These are phyloP conservation scores for Osmerus mordax DNA, from an alignment of 2,113 vertebrate genomes.

Conservation along the genomic window DNA sequence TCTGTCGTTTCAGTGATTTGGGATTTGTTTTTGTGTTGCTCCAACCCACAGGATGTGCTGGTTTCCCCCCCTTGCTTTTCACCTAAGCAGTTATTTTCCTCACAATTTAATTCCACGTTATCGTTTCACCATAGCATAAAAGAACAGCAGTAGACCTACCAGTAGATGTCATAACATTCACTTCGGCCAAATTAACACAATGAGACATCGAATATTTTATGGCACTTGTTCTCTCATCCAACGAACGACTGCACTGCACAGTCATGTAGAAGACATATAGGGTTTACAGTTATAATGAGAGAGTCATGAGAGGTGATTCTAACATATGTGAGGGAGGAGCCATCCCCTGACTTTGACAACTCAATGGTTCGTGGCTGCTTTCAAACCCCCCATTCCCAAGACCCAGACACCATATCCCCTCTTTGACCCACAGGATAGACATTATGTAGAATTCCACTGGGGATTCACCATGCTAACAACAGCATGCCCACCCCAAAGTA, in stretches of 20 bases:
- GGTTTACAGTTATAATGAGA: too few species aligned
- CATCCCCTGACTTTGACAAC: slow-evolving; percentile 51
- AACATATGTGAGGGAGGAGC: slow-evolving; percentile 62
- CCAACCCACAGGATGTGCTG: slow-evolving; percentile 35
- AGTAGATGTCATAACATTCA: too few species aligned
- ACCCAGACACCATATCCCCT: slow-evolving; percentile 63
- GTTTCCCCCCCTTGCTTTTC: slow-evolving; percentile 15
- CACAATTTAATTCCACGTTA: too few species aligned
- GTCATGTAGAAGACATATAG: too few species aligned
- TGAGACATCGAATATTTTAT: too few species aligned
- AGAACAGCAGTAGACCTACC: too few species aligned
- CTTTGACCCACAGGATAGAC: slow-evolving; percentile 57
- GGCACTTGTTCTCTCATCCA: too few species aligned
- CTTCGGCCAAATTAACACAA: too few species aligned
- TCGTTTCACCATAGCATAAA: too few species aligned
- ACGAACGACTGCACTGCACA: too few species aligned
- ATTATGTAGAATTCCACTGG: slow-evolving; percentile 56
- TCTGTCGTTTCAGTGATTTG: slow-evolving; percentile 51
- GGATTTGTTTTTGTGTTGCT: slow-evolving; percentile 39
- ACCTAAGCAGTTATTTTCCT: too few species aligned
- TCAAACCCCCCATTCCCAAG: slow-evolving; percentile 61
- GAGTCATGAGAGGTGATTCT: slow-evolving; percentile 9
- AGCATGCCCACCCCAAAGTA: slow-evolving; percentile 66
- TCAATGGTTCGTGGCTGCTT: slow-evolving; percentile 65
- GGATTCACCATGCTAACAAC: slow-evolving; percentile 52